Base-by-base conservation (phyloP, 2,113 vertebrate genomes). In the Embiotoca jacksoni region DNA sequence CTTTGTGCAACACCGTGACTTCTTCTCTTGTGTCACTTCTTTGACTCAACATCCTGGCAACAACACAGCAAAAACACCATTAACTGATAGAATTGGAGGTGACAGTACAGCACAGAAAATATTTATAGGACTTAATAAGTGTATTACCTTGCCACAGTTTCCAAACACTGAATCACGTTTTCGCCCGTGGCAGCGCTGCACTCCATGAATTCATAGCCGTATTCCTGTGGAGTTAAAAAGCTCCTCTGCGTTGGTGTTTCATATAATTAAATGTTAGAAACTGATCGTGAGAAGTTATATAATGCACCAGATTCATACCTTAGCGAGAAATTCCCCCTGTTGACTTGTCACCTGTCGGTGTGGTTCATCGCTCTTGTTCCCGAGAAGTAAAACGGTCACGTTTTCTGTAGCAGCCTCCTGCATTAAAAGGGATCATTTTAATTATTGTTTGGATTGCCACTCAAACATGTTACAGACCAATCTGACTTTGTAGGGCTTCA, bases 151-250 rank as follows among this genome's bases (percentile, higher is more conserved):
- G 93, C 91, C 35, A 99, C 83, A 54, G 74, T 92, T 86, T 94
- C 88, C 90, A 99, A 71, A 60, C 95, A 93, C 69, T 96, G 90
- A 0, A 83, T 81, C 80, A 99, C 93, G 0, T 99, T 98, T 84
- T 96, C 93, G 7, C 97, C 97, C 0, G 96, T 96, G 60, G 93
- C 94, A 50, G 96, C 97, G 0, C 98, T 99, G 85, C 97, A 98
- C 87, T 99, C 98, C 0, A 92, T 93, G 65, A 99, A 99, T 63
- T 83, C 72, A 64, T 96, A 89, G 36, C 94, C 93, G 70, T 95
- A 93, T 72, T 97, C 96, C 97, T 99, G 77, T 63, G 23, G 67
- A 80, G 37, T 15, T 33, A 55, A 57, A 72, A 59, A 9, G 37
- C 37, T 49, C 1, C 14, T 85, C 16, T 81, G 16, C 67, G 54